Base-by-base conservation (phyloP, 2,113 vertebrate genomes). In the Ginglymostoma cirratum region DNA sequence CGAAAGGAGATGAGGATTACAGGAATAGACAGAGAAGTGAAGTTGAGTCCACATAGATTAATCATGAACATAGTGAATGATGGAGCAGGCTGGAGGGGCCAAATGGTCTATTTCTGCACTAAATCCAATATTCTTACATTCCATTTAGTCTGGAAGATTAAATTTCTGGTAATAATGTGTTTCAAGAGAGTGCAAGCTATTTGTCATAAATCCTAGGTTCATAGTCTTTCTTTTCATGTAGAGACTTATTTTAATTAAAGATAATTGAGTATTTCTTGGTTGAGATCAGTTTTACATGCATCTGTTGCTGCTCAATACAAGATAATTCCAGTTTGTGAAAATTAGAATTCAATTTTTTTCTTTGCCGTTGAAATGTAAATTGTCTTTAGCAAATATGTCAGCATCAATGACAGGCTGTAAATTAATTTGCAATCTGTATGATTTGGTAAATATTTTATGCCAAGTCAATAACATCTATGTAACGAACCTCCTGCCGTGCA, bases 221-320 rank as follows among this genome's bases (percentile, higher is more conserved):
- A 15, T 65, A 34, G 65, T 61, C 4, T 61, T 19, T 1, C n/a
- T 52, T n/a, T 65, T n/a, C 27, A 38, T 92, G 89, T 34, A 65
- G 14, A 65, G 55, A 65, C n/a, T 34, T 65, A 92, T 34, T 92
- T 92, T 21, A 3, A 21, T 92, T 34, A 55, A n/a, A n/a, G 89
- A 42, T 92, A 92, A n/a, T 90, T 90, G 48, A 90, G 65, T 90
- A n/a, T 17, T 90, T 90, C 52, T 92, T 65, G 30, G 55, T 34
- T n/a, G 34, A 65, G 15, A n/a, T 92, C 89, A 92, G 65, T 92
- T 19, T 65, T 65, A 92, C 38, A 45, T 92, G 65, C 65, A 65
- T 90, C 30, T n/a, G 45, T 48, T 89, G 45, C 24, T 27, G 48
- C 48, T 52, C 24, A 89, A 89, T 55, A 89, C 48, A 52, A 89